phyloP scores from a whole-genome alignment of 1,140 invertebrate species.

The Adelges cooleyi region DNA sequence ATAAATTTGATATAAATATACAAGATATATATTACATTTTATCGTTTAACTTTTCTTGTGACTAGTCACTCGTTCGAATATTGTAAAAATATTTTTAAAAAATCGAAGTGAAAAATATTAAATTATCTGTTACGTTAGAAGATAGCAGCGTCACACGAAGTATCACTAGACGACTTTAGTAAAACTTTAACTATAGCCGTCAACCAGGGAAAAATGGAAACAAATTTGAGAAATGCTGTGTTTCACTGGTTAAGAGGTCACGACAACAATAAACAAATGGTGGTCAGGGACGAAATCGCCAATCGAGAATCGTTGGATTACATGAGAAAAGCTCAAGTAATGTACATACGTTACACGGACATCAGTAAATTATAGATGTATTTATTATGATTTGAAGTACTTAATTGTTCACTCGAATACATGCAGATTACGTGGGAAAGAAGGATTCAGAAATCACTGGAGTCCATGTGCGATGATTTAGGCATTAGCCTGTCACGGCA shows the following conservation, averaged over 20 bases:
- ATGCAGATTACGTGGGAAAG: conserved; percentile 75
- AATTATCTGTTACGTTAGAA: conserved; percentile 42
- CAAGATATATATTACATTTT: not conserved
- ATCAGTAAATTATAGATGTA: not conserved
- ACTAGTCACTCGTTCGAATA: not conserved
- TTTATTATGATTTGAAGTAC: not conserved
- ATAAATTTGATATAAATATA: not conserved
- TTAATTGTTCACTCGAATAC: not conserved
- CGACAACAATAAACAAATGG: conserved; percentile 22
- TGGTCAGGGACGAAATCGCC: conserved; percentile 30
- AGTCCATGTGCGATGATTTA: conserved; percentile 86
- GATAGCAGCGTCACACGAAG: conserved; percentile 56
- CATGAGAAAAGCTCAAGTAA: conserved; percentile 61
- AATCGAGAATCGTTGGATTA: conserved; percentile 46
- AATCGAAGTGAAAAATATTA: too few species aligned
- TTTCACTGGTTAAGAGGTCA: conserved; percentile 60
- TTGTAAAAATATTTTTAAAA: conserved; percentile 18
- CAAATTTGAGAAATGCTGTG: conserved; percentile 65
- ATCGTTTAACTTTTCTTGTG: too few species aligned
- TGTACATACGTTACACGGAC: not conserved
- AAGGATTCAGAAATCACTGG: conserved; percentile 83
- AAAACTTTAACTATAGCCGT: conserved; percentile 58
- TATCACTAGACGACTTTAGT: conserved; percentile 64
- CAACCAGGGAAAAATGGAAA: conserved; percentile 62
- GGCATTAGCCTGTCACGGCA: conserved; percentile 65